A percentile compares a stretch with the other conserved stretches of the same genome.
These are phyloP conservation scores for Symphodus melops DNA, from an alignment of 2,113 vertebrate species.

Conservation along the genomic window DNA sequence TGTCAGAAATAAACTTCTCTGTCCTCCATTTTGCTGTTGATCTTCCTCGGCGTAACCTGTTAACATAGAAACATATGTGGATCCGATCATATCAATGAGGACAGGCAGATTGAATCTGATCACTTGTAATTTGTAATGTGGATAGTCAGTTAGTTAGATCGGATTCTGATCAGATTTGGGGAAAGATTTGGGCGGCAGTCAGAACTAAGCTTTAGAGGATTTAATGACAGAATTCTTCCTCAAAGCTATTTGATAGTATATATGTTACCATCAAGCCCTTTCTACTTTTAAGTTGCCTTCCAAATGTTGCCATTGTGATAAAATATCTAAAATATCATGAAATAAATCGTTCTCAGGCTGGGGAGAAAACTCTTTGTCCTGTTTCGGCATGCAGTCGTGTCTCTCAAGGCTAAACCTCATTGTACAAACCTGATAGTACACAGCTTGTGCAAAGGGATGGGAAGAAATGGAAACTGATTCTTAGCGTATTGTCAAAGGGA, in stretches of 20 bases:
- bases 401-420: slow-evolving; percentile 31
- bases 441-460: slow-evolving; percentile 18
- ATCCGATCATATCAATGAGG: no score
- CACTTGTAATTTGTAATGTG: no score
- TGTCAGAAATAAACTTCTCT: no score
- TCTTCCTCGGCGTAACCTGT: no score
- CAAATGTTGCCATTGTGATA: slow-evolving; percentile 1
- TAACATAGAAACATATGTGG: no score
- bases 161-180: no score
- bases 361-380: slow-evolving; percentile 27
- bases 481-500: slow-evolving; percentile 37
- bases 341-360: not conserved
- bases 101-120: no score
- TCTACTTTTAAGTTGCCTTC: not conserved
- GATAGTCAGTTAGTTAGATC: no score
- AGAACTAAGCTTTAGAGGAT: no score
- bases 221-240: not conserved
- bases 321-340: slow-evolving; percentile 22
- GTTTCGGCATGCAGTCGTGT: slow-evolving; percentile 32
- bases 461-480: slow-evolving; percentile 14
- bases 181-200: no score
- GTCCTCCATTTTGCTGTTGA: no score
- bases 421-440: slow-evolving; percentile 13
- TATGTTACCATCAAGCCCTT: not conserved
- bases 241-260: not conserved